Evolutionary conservation across 2,888 invertebrate genomes (phyloP).

Genomic region (Eremobia ochroleuca): DNA sequence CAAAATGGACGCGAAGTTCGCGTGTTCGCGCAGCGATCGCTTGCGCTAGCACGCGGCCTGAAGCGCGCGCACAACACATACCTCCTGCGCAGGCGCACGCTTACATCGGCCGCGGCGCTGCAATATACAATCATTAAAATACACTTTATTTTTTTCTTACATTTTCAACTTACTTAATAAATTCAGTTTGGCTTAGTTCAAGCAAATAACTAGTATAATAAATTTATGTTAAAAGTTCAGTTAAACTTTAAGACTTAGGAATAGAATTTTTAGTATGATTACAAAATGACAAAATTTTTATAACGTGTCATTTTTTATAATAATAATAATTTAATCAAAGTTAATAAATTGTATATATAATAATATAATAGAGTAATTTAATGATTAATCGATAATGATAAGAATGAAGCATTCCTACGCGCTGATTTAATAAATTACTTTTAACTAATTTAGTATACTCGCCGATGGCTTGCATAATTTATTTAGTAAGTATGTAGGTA

Average conservation of each 20-base stretch:
- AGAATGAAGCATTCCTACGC: constrained; percentile 91
- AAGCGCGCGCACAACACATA: background rate
- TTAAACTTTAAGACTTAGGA: constrained; percentile 90
- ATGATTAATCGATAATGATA: constrained; percentile 91
- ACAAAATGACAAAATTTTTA: constrained; percentile 91
- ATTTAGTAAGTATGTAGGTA: constrained; percentile 86
- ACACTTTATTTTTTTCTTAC: constrained; percentile 88
- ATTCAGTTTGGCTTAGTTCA: constrained; percentile 91
- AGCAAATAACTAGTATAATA: constrained; percentile 91
- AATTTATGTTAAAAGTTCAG: constrained; percentile 91
- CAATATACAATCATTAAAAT: constrained; percentile 91
- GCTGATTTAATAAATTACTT: constrained; percentile 92
- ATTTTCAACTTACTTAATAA: constrained; percentile 91
- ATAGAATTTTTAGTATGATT: constrained; percentile 89
- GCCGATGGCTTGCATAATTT: constrained; percentile 87
- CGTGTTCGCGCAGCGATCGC: background rate
- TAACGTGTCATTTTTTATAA: constrained; percentile 90
- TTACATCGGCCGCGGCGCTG: constrained; percentile 73
- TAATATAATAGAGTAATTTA: constrained; percentile 91
- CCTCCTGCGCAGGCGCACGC: constrained; percentile 31
- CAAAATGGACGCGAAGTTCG: background rate
- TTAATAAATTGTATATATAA: constrained; percentile 91
- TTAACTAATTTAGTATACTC: constrained; percentile 93
- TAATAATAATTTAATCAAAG: constrained; percentile 91
- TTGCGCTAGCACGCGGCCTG: constrained; percentile 52